A percentile compares a stretch with the other conserved stretches of the same genome.
phyloP scores from a whole-genome alignment of 2,888 invertebrate species.

The Pammene fasciana region DNA sequence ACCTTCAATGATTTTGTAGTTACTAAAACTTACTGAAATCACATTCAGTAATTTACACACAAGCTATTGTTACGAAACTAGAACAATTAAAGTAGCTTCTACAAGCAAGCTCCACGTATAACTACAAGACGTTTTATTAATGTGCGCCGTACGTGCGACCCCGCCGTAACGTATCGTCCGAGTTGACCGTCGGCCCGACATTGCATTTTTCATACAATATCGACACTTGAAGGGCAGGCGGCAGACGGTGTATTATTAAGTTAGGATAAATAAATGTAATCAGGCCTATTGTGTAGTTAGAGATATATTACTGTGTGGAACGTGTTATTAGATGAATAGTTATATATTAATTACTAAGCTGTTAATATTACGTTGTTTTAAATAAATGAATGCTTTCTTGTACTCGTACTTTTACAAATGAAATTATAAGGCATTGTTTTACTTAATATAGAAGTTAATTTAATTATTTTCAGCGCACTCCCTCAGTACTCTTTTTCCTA shows the following conservation, averaged over 20 bases:
- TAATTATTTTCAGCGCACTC: too few relatives aligned
- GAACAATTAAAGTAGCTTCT: neutral
- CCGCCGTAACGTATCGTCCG: conserved; percentile 6
- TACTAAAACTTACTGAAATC: too few relatives aligned
- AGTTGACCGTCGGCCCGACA: conserved; percentile 18
- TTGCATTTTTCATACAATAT: conserved; percentile 23
- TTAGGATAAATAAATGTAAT: too few relatives aligned
- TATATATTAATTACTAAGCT: neutral
- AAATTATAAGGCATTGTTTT: too few relatives aligned
- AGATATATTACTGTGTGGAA: neutral
- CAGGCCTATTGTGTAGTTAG: neutral
- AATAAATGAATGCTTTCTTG: neutral
- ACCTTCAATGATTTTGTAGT: too few relatives aligned
- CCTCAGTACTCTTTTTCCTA: too few relatives aligned
- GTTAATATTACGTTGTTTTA: neutral
- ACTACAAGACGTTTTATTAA: conserved; percentile 8
- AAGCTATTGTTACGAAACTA: too few relatives aligned
- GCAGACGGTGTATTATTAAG: conserved; percentile 1
- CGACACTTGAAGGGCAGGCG: conserved; percentile 13
- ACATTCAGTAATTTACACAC: too few relatives aligned
- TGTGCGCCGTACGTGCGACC: conserved; percentile 6
- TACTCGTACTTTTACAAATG: too few relatives aligned
- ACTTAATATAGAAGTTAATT: too few relatives aligned
- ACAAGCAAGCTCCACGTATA: neutral
- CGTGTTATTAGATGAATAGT: too few relatives aligned